Evolutionary conservation across 2,888 invertebrate species (phyloP).

Genomic region (Tetheella fluctuosa): DNA sequence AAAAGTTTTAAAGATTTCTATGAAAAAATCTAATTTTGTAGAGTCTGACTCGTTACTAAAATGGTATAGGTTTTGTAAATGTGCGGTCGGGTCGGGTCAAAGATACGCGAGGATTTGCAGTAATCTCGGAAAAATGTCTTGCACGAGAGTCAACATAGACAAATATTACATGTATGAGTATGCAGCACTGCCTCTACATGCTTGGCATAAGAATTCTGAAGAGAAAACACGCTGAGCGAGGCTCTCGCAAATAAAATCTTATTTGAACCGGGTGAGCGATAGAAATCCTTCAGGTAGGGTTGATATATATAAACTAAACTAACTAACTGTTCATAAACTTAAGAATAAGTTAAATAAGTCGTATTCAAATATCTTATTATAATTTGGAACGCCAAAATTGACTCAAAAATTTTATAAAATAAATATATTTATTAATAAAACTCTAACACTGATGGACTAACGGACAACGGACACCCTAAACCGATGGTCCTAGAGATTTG

Average conservation of each 20-base stretch:
- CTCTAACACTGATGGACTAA: too few species aligned
- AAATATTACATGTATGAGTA: slow-evolving; percentile 1
- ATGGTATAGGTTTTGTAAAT: too few species aligned
- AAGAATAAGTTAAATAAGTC: neutral
- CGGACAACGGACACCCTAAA: too few species aligned
- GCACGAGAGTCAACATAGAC: slow-evolving; percentile 2
- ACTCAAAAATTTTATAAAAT: too few species aligned
- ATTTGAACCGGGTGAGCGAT: neutral
- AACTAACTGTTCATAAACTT: neutral
- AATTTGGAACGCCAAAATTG: too few species aligned
- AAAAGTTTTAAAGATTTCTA: too few species aligned
- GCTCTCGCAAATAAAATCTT: neutral
- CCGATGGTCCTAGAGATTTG: too few species aligned
- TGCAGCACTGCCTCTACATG: slow-evolving; percentile 6
- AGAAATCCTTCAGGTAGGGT: neutral
- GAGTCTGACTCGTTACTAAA: too few species aligned
- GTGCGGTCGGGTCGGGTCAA: neutral
- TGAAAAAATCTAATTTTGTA: too few species aligned
- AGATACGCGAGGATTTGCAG: slow-evolving; percentile 7
- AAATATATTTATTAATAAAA: too few species aligned
- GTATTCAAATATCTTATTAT: too few species aligned
- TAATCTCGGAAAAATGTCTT: slow-evolving; percentile 11
- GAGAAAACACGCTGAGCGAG: neutral
- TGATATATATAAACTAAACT: too few species aligned
- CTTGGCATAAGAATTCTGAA: slow-evolving; percentile 14